Conservation (phyloP, 2,113 vertebrate genomes). For the Lates calcarifer region DNA sequence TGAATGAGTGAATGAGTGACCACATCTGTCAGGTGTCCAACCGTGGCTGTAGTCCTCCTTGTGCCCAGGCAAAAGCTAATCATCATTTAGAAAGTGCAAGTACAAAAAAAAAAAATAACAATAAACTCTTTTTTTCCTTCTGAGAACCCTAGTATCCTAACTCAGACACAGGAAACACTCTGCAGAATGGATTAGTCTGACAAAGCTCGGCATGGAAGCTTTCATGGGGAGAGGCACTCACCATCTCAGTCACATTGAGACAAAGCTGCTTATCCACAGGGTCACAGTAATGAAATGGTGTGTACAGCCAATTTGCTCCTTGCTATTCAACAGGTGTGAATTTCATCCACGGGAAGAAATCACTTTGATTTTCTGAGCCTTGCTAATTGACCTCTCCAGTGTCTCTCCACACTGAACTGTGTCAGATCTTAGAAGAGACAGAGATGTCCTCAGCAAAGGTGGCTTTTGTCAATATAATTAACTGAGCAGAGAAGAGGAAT, state of each 20-base stretch:
- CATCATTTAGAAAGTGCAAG: slow-evolving; percentile 43
- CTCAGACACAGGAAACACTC: slow-evolving; percentile 56
- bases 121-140: slow-evolving; percentile 3
- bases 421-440: slow-evolving; percentile 49
- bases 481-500: slow-evolving; percentile 40
- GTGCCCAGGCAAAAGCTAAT: slow-evolving; percentile 18
- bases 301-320: slow-evolving; percentile 71
- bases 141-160: slow-evolving; percentile 44
- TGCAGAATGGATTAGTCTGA: slow-evolving; percentile 78
- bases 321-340: slow-evolving; percentile 64
- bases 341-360: slow-evolving; percentile 69
- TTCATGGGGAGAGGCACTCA: slow-evolving; percentile 73
- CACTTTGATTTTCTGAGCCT: slow-evolving; percentile 70
- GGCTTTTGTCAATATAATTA: slow-evolving; percentile 65
- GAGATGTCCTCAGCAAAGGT: slow-evolving; percentile 52
- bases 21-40: background rate
- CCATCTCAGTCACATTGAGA: slow-evolving; percentile 70
- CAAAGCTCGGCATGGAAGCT: slow-evolving; percentile 69
- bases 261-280: slow-evolving; percentile 77
- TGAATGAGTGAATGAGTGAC: slow-evolving; percentile 12
- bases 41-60: background rate
- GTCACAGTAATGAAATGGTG: slow-evolving; percentile 73
- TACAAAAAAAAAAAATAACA: slow-evolving; percentile 36
- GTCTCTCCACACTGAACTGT: slow-evolving; percentile 51
- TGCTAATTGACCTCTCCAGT: slow-evolving; percentile 72